Evolutionary conservation across 2,797 vertebrate genomes (phyloP).

Genomic region (Chelon labrosus): DNA sequence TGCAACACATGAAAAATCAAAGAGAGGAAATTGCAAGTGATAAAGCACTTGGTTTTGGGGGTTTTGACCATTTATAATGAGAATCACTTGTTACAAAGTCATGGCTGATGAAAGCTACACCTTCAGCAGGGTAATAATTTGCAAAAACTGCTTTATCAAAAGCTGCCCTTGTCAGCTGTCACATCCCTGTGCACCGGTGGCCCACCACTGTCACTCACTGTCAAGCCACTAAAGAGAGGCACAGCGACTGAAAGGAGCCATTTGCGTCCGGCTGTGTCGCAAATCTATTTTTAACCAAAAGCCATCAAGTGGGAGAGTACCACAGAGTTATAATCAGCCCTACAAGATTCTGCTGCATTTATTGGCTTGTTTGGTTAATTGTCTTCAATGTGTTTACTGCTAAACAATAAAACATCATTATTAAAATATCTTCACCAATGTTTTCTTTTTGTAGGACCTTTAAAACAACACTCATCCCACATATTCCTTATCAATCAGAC

Average conservation of each 20-base stretch:
- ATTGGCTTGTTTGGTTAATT: not conserved
- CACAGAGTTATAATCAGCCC: slow-evolving; percentile 53
- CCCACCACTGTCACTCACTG: slow-evolving; percentile 64
- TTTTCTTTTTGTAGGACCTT: not conserved
- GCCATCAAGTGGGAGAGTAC: slow-evolving; percentile 58
- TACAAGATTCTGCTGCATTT: not conserved
- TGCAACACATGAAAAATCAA: not conserved
- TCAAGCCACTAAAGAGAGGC: slow-evolving; percentile 58
- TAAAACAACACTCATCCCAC: not conserved
- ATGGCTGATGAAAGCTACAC: slow-evolving; percentile 40
- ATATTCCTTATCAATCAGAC: not conserved
- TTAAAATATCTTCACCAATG: not conserved
- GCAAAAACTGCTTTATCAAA: slow-evolving; percentile 42
- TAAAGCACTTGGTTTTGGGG: not conserved
- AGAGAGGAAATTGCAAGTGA: not conserved
- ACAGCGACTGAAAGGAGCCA: slow-evolving; percentile 55
- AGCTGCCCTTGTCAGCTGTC: slow-evolving; percentile 61
- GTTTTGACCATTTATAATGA: slow-evolving; percentile 3
- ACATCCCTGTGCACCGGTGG: slow-evolving; percentile 32
- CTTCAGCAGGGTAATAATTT: slow-evolving; percentile 36
- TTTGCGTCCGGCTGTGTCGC: slow-evolving; percentile 64
- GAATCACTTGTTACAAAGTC: slow-evolving; percentile 6
- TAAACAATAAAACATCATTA: not conserved
- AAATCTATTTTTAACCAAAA: slow-evolving; percentile 78
- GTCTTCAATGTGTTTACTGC: not conserved